Evolutionary conservation across 35 echinoderm and acorn worm genomes (phyloP), one percentile per base, ranked within the genome.

Genomic region (Stichopus chloronotus): DNA sequence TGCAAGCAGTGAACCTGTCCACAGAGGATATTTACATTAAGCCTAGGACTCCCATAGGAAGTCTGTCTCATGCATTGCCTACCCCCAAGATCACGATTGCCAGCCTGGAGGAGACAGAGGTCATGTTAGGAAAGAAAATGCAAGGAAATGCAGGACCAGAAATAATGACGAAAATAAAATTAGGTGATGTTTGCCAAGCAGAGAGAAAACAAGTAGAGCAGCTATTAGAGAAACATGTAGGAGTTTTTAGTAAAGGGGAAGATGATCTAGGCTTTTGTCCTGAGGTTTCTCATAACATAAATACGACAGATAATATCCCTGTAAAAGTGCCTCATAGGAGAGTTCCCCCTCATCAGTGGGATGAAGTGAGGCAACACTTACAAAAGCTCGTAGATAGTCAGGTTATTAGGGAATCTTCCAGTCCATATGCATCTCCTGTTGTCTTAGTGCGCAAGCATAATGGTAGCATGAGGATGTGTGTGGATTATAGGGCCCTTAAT

Each of bases 351-450:
- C 92, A 93, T 19, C 92, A 93, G 58, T 85, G 60, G 92, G 60
- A 74, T 3, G 92, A 93, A 55, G 92, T 92, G 6, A 19, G 91
- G n/a, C 54, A 82, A 30, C 56, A 92, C 12, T 23, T 92, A 6
- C 30, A 82, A 8, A 93, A 86, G 25, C 54, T 58, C 9, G 25
- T 93, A 21, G 80, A 78, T 9, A 68, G 22, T 17, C 22, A 22
- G 8, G 53, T 81, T 53, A 81, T 81, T 52, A 52, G 78, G 25
- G 53, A 81, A 52, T 97, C 96, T 10, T 95, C 93, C 9, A 97
- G 96, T 25, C 94, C 96, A 0, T 96, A 96, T 91, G 95, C 95
- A 4, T 93, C 93, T 14, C 93, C 93, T 5, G 88, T 94, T 10
- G 95, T 96, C 5, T 83, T 96, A 4, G 90, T 96, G 6, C 30